Evolutionary conservation across 2,113 vertebrate species (phyloP), one percentile per base, ranked within the genome.

Genomic region (Elachura formosa): DNA sequence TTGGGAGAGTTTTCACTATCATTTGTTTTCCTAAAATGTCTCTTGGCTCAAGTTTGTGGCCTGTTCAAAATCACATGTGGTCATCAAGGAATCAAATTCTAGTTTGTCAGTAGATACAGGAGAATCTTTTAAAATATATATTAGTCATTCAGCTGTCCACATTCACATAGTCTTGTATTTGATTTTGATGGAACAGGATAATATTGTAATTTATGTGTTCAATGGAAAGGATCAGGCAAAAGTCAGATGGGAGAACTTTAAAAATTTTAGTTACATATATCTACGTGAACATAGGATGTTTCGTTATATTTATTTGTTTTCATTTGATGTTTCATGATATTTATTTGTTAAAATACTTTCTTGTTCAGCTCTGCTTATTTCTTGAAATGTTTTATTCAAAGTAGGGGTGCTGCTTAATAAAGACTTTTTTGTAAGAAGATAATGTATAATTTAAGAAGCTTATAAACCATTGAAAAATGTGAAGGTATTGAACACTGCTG

Each of bases 61-160:
- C 43, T 78, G 24, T 82, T 5, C 31, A 3, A 2, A 3, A 2
- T 83, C 28, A 36, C 25, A 34, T 0, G 0, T 14, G 26, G 33
- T 58, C 6, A 34, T 89, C 20, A 85, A 63, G 40, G 16, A 83
- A 68, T 72, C 25, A 10, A 43, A 11, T 68, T 66, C n/a, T 62
- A 13, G 4, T 76, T 90, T 56, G 29, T 38, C 13, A 62, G 1
- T 54, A 34, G 22, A 40, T 49, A 7, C 6, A 41, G 26, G 67
- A 66, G 67, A 51, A 68, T 21, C 2, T 45, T 67, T 12, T 29
- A 5, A 36, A 24, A 45, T 52, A 12, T 28, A 9, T 34, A 2
- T 43, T 69, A 17, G 3, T 63, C 14, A 21, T 58, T 76, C 15
- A 38, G 1, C 19, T 76, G 5, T 69, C 33, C 9, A 2, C 61